These are phyloP conservation scores for Zaprionus nigranus DNA, from an alignment of 1,140 invertebrate species.

Conservation along the genomic window DNA sequence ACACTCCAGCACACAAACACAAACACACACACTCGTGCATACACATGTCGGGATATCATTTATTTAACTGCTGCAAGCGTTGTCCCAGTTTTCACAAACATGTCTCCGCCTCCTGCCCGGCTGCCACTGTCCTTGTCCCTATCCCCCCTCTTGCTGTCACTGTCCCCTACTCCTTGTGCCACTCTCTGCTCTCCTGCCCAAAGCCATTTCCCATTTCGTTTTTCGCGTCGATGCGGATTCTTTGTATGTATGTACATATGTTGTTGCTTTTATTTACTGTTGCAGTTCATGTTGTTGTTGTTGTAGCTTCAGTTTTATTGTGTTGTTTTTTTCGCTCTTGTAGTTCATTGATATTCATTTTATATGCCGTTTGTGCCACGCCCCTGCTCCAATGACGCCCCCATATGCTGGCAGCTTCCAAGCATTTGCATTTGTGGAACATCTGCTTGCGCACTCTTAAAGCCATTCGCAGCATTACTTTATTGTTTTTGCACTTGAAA, in stretches of 20 bases:
- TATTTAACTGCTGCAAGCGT: constrained; percentile 55
- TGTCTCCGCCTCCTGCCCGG: constrained; percentile 7
- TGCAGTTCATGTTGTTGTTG: constrained; percentile 5
- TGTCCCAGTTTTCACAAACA: constrained; percentile 51
- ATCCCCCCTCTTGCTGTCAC: not conserved
- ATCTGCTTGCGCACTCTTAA: constrained; percentile 4
- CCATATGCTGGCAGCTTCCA: constrained; percentile 5
- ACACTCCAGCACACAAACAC: constrained; percentile 3
- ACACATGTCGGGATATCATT: constrained; percentile 44
- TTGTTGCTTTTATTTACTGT: constrained; percentile 27
- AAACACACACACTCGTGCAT: constrained; percentile 9
- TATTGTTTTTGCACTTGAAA: constrained; percentile 30
- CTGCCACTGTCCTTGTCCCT: not conserved
- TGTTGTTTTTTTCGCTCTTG: constrained; percentile 29
- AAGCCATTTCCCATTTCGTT: constrained; percentile 20
- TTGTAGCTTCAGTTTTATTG: constrained; percentile 19
- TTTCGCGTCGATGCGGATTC: constrained; percentile 23
- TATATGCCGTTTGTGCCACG: constrained; percentile 53
- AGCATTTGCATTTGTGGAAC: constrained; percentile 30
- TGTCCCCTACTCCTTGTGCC: not conserved
- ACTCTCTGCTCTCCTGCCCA: not conserved
- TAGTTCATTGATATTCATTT: constrained; percentile 66
- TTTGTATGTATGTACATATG: too few species aligned
- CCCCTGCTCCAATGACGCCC: constrained; percentile 31
- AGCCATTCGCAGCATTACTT: constrained; percentile 10